Evolutionary conservation across 2,888 invertebrate genomes (phyloP).

Genomic region (Netelia virgata): DNA sequence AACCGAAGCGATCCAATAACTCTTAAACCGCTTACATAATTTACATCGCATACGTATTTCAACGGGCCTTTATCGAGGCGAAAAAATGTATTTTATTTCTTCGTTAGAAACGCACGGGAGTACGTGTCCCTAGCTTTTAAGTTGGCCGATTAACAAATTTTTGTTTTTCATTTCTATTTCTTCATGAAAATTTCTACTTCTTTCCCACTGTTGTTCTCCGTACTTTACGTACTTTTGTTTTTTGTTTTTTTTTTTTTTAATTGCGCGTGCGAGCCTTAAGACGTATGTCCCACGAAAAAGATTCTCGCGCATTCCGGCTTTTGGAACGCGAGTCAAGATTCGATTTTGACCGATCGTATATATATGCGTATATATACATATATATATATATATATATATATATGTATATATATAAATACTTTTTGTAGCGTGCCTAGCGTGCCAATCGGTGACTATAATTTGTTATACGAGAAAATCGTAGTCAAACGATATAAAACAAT

Average conservation of each 20-base stretch:
- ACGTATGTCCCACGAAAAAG: constrained; percentile 44
- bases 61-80: constrained; percentile 62
- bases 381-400: constrained; percentile 37
- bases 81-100: constrained; percentile 44
- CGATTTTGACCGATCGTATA: constrained; percentile 40
- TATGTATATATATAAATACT: constrained; percentile 38
- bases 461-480: constrained; percentile 50
- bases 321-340: constrained; percentile 64
- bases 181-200: constrained; percentile 46
- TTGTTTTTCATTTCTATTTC: constrained; percentile 26
- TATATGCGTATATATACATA: constrained; percentile 34
- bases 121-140: constrained; percentile 20
- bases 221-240: constrained; percentile 62
- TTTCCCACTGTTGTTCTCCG: constrained; percentile 58
- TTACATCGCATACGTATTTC: constrained; percentile 58
- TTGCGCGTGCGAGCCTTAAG: constrained; percentile 48
- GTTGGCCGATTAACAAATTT: constrained; percentile 45
- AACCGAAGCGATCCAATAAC: constrained; percentile 45
- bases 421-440: constrained; percentile 69
- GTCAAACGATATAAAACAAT: constrained; percentile 63
- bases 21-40: constrained; percentile 65
- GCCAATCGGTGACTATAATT: constrained; percentile 68
- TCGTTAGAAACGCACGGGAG: constrained; percentile 22
- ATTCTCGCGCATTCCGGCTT: constrained; percentile 60
- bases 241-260: constrained; percentile 46